Evolutionary conservation across 2,888 invertebrate genomes (phyloP).

Genomic region (Steinernema scapterisci): DNA sequence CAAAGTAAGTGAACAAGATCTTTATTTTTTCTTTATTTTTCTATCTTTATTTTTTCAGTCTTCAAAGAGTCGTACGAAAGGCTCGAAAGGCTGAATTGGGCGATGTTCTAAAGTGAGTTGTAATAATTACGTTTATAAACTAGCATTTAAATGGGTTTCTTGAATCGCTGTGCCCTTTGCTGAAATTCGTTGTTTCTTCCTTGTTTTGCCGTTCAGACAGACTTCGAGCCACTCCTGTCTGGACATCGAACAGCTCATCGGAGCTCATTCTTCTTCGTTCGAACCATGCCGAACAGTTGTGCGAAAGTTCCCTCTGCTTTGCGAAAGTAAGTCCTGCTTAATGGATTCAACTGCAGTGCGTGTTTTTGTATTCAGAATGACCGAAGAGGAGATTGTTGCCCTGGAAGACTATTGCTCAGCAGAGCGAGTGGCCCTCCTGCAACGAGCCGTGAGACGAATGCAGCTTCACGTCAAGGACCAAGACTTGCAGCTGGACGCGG

Average conservation of each 20-base stretch:
- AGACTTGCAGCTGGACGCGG: neutral
- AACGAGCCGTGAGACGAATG: slow-evolving; percentile 2
- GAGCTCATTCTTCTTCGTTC: neutral
- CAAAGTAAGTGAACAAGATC: no score
- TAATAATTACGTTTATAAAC: no score
- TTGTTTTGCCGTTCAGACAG: no score
- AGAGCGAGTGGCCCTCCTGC: neutral
- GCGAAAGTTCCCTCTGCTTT: neutral
- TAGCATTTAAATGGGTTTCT: no score
- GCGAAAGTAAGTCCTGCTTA: neutral
- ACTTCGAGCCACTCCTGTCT: neutral
- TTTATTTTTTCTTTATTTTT: no score
- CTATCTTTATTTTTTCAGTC: no score
- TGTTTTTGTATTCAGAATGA: slow-evolving; percentile 6
- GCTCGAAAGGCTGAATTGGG: no score
- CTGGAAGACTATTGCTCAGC: slow-evolving; percentile 10
- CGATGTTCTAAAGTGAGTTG: no score
- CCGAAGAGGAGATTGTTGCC: neutral
- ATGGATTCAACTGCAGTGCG: neutral
- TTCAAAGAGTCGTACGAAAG: no score
- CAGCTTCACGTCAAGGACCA: slow-evolving; percentile 7
- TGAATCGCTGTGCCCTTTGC: no score
- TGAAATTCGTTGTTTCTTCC: no score
- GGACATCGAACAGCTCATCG: no score
- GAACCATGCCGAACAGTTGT: slow-evolving; percentile 22